Evolutionary conservation across 2,888 invertebrate species (phyloP), one percentile per base, ranked within the genome.

Genomic region (Heliconius ismenius): DNA sequence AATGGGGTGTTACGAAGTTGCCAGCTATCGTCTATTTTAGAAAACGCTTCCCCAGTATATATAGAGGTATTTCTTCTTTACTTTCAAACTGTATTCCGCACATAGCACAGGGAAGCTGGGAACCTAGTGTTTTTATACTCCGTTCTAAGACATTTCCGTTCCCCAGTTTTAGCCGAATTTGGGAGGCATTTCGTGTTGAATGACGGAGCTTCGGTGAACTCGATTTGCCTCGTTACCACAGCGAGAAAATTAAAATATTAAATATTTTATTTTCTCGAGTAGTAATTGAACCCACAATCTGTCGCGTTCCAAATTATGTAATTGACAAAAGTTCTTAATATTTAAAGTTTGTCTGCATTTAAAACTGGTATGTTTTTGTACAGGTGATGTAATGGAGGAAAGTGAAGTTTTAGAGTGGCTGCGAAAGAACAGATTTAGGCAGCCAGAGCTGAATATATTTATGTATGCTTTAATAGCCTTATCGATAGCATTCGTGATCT

Each of bases 1-100:
- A 98, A 91, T 98, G 98, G 97, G 98, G 98, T 32, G 98, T 98
- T 24, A 98, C 97, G 1, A 97, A 98, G 88, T 92, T 98, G 79
- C 98, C 98, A 18, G 97, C 98, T 3, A 96, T 98, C 82, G 98
- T 98, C 4, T 98, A 98, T 90, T 98, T 98, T 91, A 95, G 98
- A 73, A 96, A 97, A 88, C 95, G 98, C 85, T 98, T 98, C 91
- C 98, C 98, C 2, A 98, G 98, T 91, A 98, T 98, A 91, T 98
- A 97, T 87, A 95, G 98, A 95, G 98, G 98, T 96, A 92, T 11
- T 39, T 11, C 9, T 39, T 39, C 11, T 39, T 39, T 39, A 39
- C 39, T 0, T 39, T 39, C 39, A 39, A 9, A 11, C 39, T 39
- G 39, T 39, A 39, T 39, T 39, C 11, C 39, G 39, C 39, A 39